A percentile compares a stretch with the other conserved stretches of the same genome.
Evolutionary conservation across 2,797 vertebrate genomes (phyloP).

Genomic region (Anguilla pacifica): DNA sequence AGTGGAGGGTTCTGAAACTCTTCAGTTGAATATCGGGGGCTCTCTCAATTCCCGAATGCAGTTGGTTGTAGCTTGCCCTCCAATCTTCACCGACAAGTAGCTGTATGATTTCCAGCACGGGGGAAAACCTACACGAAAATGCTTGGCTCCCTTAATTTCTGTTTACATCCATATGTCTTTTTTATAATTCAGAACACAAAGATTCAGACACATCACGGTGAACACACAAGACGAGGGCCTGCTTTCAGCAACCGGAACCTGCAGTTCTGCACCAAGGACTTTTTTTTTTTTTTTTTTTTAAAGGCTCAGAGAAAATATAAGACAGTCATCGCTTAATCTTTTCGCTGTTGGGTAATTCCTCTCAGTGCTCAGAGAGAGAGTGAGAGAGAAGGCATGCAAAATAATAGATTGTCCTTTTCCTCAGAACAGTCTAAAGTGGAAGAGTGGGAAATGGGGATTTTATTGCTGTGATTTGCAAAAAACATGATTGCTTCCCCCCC

Average conservation of each 20-base stretch:
- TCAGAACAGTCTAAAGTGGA: slow-evolving; percentile 10
- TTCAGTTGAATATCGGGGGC: too few relatives aligned
- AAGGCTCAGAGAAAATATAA: background rate
- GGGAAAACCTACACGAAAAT: too few relatives aligned
- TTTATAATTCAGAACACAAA: background rate
- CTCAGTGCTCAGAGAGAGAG: background rate
- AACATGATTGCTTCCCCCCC: slow-evolving; percentile 14
- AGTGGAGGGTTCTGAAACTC: too few relatives aligned
- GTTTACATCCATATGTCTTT: background rate
- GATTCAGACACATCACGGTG: background rate
- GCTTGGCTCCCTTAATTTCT: too few relatives aligned
- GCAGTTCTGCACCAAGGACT: background rate
- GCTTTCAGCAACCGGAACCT: background rate
- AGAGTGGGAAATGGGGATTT: slow-evolving; percentile 20
- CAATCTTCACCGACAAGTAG: too few relatives aligned
- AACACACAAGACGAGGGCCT: background rate
- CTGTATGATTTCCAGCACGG: too few relatives aligned
- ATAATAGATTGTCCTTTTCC: slow-evolving; percentile 7
- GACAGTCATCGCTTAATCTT: slow-evolving; percentile 1
- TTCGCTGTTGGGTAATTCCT: slow-evolving; percentile 1
- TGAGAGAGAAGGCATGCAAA: background rate
- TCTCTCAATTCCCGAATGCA: too few relatives aligned
- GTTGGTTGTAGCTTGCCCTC: too few relatives aligned
- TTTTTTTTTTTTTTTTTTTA: background rate
- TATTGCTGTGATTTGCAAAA: slow-evolving; percentile 33